These are phyloP conservation scores for Rhabdomys dilectus DNA, from an alignment of 2,113 vertebrate species.

Conservation along the genomic window DNA sequence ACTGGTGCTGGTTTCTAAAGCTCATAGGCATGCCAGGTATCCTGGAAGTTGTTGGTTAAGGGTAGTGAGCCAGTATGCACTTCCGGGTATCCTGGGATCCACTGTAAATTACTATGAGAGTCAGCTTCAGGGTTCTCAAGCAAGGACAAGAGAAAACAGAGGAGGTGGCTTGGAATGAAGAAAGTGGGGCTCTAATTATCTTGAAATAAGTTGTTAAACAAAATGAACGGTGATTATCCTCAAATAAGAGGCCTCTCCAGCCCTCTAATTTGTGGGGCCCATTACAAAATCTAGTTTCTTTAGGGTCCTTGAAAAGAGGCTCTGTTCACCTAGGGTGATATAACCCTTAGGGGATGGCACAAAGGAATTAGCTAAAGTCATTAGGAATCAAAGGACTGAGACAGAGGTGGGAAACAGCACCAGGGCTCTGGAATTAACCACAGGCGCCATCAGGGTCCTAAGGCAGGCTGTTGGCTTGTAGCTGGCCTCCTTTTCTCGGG, in stretches of 20 bases:
- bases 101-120: rapidly evolving
- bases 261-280: conserved; percentile 68
- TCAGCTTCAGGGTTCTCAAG: conserved; percentile 13
- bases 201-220: conserved; percentile 76
- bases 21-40: rapidly evolving
- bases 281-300: conserved; percentile 72
- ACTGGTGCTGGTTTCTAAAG: background rate
- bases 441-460: background rate
- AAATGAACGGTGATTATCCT: conserved; percentile 79
- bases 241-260: conserved; percentile 73
- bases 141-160: conserved; percentile 63
- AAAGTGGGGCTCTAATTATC: conserved; percentile 81
- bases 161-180: conserved; percentile 73
- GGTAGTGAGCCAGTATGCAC: background rate
- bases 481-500: background rate
- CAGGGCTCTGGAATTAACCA: conserved; percentile 71
- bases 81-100: background rate
- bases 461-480: too few relatives aligned
- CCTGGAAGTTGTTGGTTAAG: background rate
- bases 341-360: conserved; percentile 70
- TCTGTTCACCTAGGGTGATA: conserved; percentile 82
- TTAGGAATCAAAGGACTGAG: conserved; percentile 74
- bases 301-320: conserved; percentile 75
- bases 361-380: conserved; percentile 72
- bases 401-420: conserved; percentile 72